A percentile compares a stretch with the other conserved stretches of the same genome.
Evolutionary conservation across 1,140 invertebrate genomes (phyloP).

Genomic region (Nasonia longicornis): DNA sequence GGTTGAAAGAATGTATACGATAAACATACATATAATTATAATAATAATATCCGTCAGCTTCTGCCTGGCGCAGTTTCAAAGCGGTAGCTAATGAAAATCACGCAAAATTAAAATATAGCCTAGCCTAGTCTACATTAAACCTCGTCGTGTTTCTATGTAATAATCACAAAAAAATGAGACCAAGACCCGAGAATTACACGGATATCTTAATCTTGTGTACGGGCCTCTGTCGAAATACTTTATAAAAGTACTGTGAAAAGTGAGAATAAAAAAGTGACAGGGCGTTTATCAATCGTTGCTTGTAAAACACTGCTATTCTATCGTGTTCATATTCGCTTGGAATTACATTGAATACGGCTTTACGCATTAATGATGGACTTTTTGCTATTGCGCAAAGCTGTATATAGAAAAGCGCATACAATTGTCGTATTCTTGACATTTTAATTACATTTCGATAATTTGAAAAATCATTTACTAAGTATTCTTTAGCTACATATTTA

Average conservation of each 20-base stretch:
- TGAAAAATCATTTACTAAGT: not conserved
- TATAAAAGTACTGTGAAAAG: conserved; percentile 53
- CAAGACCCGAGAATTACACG: conserved; percentile 59
- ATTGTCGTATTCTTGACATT: not conserved
- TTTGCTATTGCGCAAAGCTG: conserved; percentile 13
- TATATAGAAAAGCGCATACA: not conserved
- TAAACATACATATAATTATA: not conserved
- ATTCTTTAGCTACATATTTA: too few relatives aligned
- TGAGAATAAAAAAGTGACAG: conserved; percentile 31
- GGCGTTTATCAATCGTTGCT: conserved; percentile 7
- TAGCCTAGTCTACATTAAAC: conserved; percentile 57
- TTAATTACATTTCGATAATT: not conserved
- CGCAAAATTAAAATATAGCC: conserved; percentile 49
- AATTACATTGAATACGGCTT: conserved; percentile 7
- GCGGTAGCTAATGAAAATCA: conserved; percentile 41
- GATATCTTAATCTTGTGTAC: conserved; percentile 58
- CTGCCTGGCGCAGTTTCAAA: conserved; percentile 14
- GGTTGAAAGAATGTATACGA: not conserved
- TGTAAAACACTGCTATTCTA: conserved; percentile 13
- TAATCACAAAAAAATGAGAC: conserved; percentile 68
- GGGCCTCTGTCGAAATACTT: conserved; percentile 58
- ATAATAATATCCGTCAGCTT: conserved; percentile 27
- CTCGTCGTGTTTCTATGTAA: conserved; percentile 60
- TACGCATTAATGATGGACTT: not conserved
- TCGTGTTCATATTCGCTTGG: not conserved